Base-by-base conservation (phyloP, 1,140 invertebrate species). In the Sarcophaga bullata region DNA sequence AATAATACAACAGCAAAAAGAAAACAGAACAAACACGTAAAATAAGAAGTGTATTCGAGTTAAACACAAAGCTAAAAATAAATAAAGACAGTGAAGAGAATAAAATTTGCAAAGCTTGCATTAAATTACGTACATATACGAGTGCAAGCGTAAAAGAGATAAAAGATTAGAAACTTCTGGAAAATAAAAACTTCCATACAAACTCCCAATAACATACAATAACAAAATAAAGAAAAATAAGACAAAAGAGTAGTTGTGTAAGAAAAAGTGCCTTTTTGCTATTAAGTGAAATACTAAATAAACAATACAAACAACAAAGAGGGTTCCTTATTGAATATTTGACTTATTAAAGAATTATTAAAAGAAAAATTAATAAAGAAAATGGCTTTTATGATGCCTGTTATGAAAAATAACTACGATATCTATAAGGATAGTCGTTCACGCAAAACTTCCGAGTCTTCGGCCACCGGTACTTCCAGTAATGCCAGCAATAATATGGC, bases 321-420 rank as follows among this genome's bases (percentile, higher is more conserved):
- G 47, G 46, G 13, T 76, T 78, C 73, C 54, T 82, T 46, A n/a
- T 73, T 75, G 37, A 52, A 49, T 48, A 73, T 78, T 78, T 52
- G 11, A 11, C n/a, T 75, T 17, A 5, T 50, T 19, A 19, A 19
- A 50, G 15, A 50, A 78, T n/a, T 78, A 25, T 17, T 15, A 50
- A 81, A 73, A 52, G 47, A 76, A 46, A 19, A 17, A 80, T 52
- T 54, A 68, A 37, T 17, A 13, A 25, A 48, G 37, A 73, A 97
- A 68, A 97, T 97, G 96, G 96, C 96, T 92, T 97, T 97, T 91
- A 97, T 97, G 96, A 96, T 97, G 95, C 96, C 96, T 58, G 95
- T 97, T 84, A 94, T 97, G 90, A 97, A 96, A 92, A 97, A 97
- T 91, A 95, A 97, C 91, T 97, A 95, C 92, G 95, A 97, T 89